phyloP scores from a whole-genome alignment of 1,140 invertebrate species.

The Drosophila kikkawai region DNA sequence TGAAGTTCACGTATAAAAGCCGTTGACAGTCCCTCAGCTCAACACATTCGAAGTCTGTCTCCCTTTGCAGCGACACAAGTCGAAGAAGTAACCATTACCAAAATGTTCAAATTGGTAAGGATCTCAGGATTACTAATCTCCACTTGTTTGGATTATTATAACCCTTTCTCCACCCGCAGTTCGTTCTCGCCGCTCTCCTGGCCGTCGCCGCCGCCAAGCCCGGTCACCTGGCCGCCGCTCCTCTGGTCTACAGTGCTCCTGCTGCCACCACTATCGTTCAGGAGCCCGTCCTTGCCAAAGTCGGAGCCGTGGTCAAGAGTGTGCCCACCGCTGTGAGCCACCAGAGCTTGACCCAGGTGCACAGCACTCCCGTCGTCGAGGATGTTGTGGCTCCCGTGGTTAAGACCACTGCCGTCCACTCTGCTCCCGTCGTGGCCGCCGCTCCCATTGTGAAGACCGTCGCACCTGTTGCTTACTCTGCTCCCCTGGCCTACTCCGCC shows the following conservation, averaged over 20 bases:
- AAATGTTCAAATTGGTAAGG: slow-evolving; percentile 86
- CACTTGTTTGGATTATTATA: slow-evolving; percentile 4
- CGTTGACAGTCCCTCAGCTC: slow-evolving; percentile 46
- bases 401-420: slow-evolving; percentile 68
- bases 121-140: neutral
- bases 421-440: slow-evolving; percentile 50
- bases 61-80: slow-evolving; percentile 59
- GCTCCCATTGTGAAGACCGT: slow-evolving; percentile 35
- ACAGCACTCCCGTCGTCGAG: slow-evolving; percentile 65
- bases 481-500: slow-evolving; percentile 48
- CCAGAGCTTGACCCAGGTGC: slow-evolving; percentile 84
- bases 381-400: slow-evolving; percentile 77
- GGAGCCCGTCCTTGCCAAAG: slow-evolving; percentile 70
- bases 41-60: slow-evolving; percentile 61
- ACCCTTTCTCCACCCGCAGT: slow-evolving; percentile 60
- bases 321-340: slow-evolving; percentile 85
- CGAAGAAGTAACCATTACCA: slow-evolving; percentile 60
- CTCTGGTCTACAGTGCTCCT: slow-evolving; percentile 65
- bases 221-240: slow-evolving; percentile 72
- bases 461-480: slow-evolving; percentile 45
- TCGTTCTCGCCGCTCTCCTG: slow-evolving; percentile 87
- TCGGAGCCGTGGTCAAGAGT: slow-evolving; percentile 81
- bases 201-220: slow-evolving; percentile 87
- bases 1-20: slow-evolving; percentile 82
- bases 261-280: slow-evolving; percentile 59